Base-by-base conservation (phyloP, 2,113 vertebrate genomes). In the Scortum barcoo region DNA sequence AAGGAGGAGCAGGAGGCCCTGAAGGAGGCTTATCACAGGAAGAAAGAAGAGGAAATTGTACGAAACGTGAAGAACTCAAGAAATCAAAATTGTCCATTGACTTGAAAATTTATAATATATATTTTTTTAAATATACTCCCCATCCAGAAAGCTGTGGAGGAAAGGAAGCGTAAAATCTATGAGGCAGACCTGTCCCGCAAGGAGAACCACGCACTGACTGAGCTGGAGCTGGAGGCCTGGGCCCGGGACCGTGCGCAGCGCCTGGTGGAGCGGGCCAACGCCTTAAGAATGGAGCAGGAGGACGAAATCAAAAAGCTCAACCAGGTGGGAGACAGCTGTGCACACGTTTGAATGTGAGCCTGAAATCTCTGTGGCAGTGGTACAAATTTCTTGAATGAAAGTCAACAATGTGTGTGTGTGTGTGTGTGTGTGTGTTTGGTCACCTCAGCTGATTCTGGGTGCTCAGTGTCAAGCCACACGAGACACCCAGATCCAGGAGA, bases 391-490 rank as follows among this genome's bases (percentile, higher is more conserved):
- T 28, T 20, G n/a, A 28, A 10, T 50, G 12, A n/a, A 50, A 46
- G 26, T 44, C 36, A 36, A n/a, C n/a, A n/a, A n/a, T n/a, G n/a
- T 24, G 13, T 62, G 51, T 75, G 70, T 40, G 13, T 67, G n/a
- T 66, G 48, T 50, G 48, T 60, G 50, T 74, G 69, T 36, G 12
- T 66, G 22, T 65, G 72, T 70, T 36, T 88, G 63, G 8, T 76
- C 1, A 19, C 28, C 7, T 7, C 91, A 98, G 97, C 72, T 96
- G 81, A 96, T 99, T 86, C 92, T 96, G 8, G 93, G 89, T 0
- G 95, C 96, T 73, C 96, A 97, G 84, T 98, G 97, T 87, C 96
- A 97, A n/a, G 96, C 97, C 24, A 95, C 96, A 42, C 93, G 96
- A 0, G 97, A 98, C 3, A 85, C 90, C 0, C 98, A 99, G 84